Evolutionary conservation across 2,113 vertebrate genomes (phyloP), one percentile per base, ranked within the genome.

Genomic region (Pithys albifrons): DNA sequence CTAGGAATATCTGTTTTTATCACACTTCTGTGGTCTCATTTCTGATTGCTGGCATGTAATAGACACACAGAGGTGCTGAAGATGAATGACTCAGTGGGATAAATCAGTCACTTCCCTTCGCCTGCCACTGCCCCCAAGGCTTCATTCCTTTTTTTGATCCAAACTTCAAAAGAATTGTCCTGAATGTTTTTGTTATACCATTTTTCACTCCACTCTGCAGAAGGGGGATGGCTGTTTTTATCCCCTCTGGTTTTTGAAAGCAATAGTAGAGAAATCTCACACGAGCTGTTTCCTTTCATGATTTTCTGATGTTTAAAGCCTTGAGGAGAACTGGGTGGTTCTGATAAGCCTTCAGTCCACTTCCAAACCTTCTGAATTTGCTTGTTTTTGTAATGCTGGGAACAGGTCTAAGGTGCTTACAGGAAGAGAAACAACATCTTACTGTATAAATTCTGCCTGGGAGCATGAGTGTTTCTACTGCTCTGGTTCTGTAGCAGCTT

Each of bases 101-200:
- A 90, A 77, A 94, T 41, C n/a, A 74, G 65, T 29, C 41, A 74
- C 48, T 90, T 88, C 61, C n/a, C 65, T 39, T 59, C 61, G 37
- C 49, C 46, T 93, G 29, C n/a, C 25, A 15, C 52, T 64, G 52
- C 58, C 74, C 57, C 29, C 3, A 19, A 58, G 92, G 51, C 39
- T 67, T 66, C 35, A 46, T 80, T 74, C 29, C 39, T 80, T 55
- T 80, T 77, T 88, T 89, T 78, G 28, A 93, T 88, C 62, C 67
- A 79, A 70, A 73, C 71, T 94, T 96, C 88, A 93, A 79, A 95
- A 78, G 65, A 61, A 19, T 77, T 85, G 54, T 85, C 78, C 79
- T 45, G 24, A 72, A 48, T 77, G 59, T 83, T 91, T 71, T 19
- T 64, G 13, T 82, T 86, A 28, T 37, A 52, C 37, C 35, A 57